Base-by-base conservation (phyloP, 1,140 invertebrate genomes). In the Propsilocerus akamusi region DNA sequence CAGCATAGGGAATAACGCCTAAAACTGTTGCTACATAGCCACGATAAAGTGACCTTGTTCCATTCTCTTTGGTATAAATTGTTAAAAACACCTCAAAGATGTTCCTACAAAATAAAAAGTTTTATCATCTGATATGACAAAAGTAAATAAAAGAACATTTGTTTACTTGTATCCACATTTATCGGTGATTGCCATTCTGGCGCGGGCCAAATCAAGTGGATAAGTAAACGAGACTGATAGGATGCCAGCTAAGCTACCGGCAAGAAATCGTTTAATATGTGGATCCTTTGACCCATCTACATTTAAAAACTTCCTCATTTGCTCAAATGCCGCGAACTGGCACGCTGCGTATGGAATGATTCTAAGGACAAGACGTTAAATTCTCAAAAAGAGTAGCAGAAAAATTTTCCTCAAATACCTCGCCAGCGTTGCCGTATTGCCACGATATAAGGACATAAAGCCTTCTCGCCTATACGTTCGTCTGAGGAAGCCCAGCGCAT, bases 401-500 rank as follows among this genome's bases (percentile, higher is more conserved):
- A n/a, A n/a, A n/a, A n/a, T n/a, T n/a, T n/a, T n/a, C n/a, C n/a
- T n/a, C n/a, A n/a, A n/a, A n/a, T n/a, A n/a, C n/a, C n/a, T 72
- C 0, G 86, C 87, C 90, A 99, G 93, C 0, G 94, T 98, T 1
- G 95, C 96, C 53, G 89, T 92, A 72, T 99, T 99, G 10, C 96
- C 96, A 34, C 95, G 71, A 91, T 93, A 99, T 52, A 99, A 67
- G 51, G 83, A 83, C 6, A 81, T 54, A 20, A 91, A 64, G 3
- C 96, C 87, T 59, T 93, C 84, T 17, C 72, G 73, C 54, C 68
- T 68, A 51, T 80, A 80, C 20, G 80, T 80, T 26, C 77, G 63
- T 25, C 71, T 54, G n/a, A 97, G 59, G 68, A 95, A 97, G 46
- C 73, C 60, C 2, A 84, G 58, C 0, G 89, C 93, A 23, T 81